Percentiles rank a stretch among this genome's conserved stretches.
Conservation (phyloP, 2,888 invertebrate genomes). For the Pristionchus entomophagus region DNA sequence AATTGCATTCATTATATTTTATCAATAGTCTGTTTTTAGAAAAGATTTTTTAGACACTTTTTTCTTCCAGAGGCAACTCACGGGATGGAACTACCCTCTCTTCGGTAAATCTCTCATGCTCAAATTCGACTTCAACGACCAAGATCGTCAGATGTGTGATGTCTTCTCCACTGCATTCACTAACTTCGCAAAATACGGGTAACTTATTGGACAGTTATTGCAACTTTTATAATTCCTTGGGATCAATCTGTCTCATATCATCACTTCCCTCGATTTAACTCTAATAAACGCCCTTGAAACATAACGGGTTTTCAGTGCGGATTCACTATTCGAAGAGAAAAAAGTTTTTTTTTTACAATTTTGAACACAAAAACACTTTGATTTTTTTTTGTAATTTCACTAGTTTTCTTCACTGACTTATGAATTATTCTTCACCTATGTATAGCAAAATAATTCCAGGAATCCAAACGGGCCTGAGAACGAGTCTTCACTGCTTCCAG, state of each 20-base stretch:
- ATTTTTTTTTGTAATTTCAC: no score
- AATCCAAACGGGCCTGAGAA: slow-evolving; percentile 55
- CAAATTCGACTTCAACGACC: slow-evolving; percentile 62
- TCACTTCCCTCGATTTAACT: neutral
- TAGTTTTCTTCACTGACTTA: neutral
- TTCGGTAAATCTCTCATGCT: slow-evolving; percentile 67
- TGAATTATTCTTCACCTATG: neutral
- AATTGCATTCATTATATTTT: no score
- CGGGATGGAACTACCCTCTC: slow-evolving; percentile 69
- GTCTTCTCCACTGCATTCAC: slow-evolving; percentile 64
- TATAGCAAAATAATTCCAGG: slow-evolving; percentile 19
- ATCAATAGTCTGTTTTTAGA: neutral
- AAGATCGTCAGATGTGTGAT: slow-evolving; percentile 64
- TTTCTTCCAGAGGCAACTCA: slow-evolving; percentile 65
- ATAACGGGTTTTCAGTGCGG: no score
- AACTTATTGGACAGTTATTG: slow-evolving; percentile 36
- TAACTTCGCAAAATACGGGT: slow-evolving; percentile 71
- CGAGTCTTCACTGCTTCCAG: neutral
- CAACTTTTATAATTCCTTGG: neutral
- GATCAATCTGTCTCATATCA: no score
- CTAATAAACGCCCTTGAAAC: neutral
- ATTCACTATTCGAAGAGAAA: neutral
- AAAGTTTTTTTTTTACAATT: neutral
- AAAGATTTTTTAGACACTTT: no score
- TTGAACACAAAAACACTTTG: neutral